These are phyloP conservation scores for Parnassius orleans DNA, from an alignment of 2,888 invertebrate genomes.

Conservation along the genomic window DNA sequence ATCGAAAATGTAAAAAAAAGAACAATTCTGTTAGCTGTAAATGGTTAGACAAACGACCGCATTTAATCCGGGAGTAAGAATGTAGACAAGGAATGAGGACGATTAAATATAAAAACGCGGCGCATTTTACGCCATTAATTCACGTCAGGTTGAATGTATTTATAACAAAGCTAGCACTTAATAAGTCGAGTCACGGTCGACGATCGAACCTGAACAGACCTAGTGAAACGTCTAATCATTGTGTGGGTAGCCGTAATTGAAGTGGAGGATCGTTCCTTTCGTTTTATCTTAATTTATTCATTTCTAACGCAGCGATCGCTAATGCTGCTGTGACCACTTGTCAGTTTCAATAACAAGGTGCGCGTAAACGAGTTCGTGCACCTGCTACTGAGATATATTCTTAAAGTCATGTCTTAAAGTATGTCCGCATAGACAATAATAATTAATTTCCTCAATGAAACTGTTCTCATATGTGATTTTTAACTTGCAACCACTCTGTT, in stretches of 20 bases:
- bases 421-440: slow-evolving; percentile 14
- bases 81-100: slow-evolving; percentile 71
- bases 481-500: no score
- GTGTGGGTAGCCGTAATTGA: slow-evolving; percentile 77
- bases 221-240: slow-evolving; percentile 76
- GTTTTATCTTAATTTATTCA: slow-evolving; percentile 79
- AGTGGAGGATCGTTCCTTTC: slow-evolving; percentile 65
- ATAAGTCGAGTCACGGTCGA: slow-evolving; percentile 60
- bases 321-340: slow-evolving; percentile 76
- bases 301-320: slow-evolving; percentile 61
- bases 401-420: slow-evolving; percentile 21
- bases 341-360: slow-evolving; percentile 71
- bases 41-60: slow-evolving; percentile 71
- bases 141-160: slow-evolving; percentile 72
- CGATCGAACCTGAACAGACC: slow-evolving; percentile 59
- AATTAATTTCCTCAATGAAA: slow-evolving; percentile 14
- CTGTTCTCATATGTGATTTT: background rate
- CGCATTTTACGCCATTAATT: slow-evolving; percentile 73
- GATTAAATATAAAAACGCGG: slow-evolving; percentile 66
- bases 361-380: slow-evolving; percentile 54
- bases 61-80: slow-evolving; percentile 76
- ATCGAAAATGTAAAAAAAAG: slow-evolving; percentile 43
- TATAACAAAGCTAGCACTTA: slow-evolving; percentile 77
- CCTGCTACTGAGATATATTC: slow-evolving; percentile 45
- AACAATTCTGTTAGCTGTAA: slow-evolving; percentile 61